Evolutionary conservation across 2,888 invertebrate genomes (phyloP), one percentile per base, ranked within the genome.

Genomic region (Agrochola lychnidis): DNA sequence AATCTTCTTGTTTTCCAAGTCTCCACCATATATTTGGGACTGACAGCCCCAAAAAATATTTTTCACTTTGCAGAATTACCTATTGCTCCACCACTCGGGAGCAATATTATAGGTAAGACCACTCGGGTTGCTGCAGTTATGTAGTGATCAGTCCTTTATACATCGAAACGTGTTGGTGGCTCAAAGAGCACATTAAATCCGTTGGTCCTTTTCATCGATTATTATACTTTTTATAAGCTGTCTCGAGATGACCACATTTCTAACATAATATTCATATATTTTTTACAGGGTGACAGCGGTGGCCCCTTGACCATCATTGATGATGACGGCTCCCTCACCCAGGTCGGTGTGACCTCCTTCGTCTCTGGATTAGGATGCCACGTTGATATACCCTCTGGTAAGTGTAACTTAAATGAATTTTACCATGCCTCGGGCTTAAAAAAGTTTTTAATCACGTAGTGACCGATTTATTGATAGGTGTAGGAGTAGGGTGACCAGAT

Each of bases 231-330:
- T 57, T 25, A 19, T 19, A 51, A 57, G 36, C 9, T 16, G 14
- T 48, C 63, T 10, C 0, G 36, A 36, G 14, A 1, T 25, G 22
- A 5, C 22, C 9, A 51, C 5, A 45, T 1, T 40, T 62, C 36
- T 16, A 36, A 69, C 6, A 48, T 76, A 40, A 30, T 30, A 30
- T n/a, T n/a, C n/a, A n/a, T n/a, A 10, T 4, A 7, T 40, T 48
- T 66, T 61, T 63, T 53, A 4, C 88, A 96, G 96, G 96, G 96
- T 69, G 95, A 96, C 92, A 95, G 95, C 84, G 96, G 96, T 61
- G 96, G 95, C 45, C 93, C 94, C 1, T 88, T 95, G 14, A 89
- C 92, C 0, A 85, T 87, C 0, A 72, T 89, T 12, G 95, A 93
- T n/a, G 81, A 88, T 3, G 95, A 95, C 42, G 94, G 93, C 0